phyloP scores from a whole-genome alignment of 2,888 invertebrate species.

The Protonemura montana region DNA sequence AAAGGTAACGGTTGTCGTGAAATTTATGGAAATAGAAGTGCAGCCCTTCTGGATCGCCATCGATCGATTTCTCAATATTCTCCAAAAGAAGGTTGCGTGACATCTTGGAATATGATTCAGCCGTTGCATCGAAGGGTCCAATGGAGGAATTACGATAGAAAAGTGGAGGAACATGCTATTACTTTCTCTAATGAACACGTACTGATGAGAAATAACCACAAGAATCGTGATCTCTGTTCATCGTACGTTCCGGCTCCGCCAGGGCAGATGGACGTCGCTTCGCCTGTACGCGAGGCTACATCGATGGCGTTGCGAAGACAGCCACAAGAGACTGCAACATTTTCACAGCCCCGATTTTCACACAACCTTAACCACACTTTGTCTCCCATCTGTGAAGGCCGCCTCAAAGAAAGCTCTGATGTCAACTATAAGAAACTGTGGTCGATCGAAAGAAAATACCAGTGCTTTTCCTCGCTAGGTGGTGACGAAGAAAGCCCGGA shows the following conservation, averaged over 20 bases:
- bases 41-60: background rate
- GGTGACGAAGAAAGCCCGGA: background rate
- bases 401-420: background rate
- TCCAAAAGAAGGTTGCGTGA: background rate
- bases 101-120: background rate
- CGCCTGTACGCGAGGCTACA: no score
- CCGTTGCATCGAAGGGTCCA: background rate
- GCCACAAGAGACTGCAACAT: background rate
- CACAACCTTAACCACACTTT: background rate
- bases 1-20: no score
- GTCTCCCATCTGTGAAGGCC: background rate
- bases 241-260: no score
- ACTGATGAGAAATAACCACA: no score
- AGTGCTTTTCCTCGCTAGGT: background rate
- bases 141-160: no score
- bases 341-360: background rate
- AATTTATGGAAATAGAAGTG: no score
- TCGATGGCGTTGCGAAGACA: background rate
- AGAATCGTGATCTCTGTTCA: no score
- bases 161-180: no score
- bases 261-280: no score
- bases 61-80: background rate
- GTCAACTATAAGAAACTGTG: background rate
- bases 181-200: no score
- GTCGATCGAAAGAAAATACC: constrained; percentile 25